Evolutionary conservation across 2,113 vertebrate species (phyloP).

Genomic region (Bos taurus): ARS-UCD2.0 NC_037338.1:104136001-104136500

Average conservation of each 20-base stretch:
- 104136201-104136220: neutral
- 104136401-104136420: neutral
- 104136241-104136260: neutral
- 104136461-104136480: neutral
- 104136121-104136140: neutral
- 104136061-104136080: neutral
- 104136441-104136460: neutral
- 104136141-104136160: neutral
- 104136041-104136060: neutral
- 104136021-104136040: neutral
- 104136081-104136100: neutral
- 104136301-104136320: neutral
- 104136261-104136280: neutral
- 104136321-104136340: neutral
- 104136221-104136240: neutral
- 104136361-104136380: neutral
- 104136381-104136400: neutral
- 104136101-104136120: neutral
- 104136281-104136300: neutral
- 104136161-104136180: neutral
- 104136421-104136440: neutral
- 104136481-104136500: neutral
- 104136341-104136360: neutral
- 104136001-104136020: neutral
- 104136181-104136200: fast-evolving